Evolutionary conservation across 2,797 vertebrate species (phyloP).

Genomic region (Onychomys leucogaster): DNA sequence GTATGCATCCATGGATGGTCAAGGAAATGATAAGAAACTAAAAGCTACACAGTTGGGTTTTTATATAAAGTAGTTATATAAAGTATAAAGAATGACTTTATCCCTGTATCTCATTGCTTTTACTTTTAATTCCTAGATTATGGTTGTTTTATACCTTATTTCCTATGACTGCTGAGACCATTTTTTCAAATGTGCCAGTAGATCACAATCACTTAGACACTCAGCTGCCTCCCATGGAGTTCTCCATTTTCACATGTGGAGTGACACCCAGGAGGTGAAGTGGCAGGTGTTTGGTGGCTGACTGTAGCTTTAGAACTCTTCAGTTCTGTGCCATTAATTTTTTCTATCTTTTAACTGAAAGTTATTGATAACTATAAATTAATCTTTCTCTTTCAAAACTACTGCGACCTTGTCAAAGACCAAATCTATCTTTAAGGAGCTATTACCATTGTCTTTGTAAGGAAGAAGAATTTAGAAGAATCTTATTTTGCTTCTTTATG

Average conservation of each 20-base stretch:
- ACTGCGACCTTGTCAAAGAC: not conserved
- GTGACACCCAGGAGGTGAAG: not conserved
- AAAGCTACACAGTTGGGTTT: not conserved
- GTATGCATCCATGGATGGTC: not conserved
- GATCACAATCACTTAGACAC: not conserved
- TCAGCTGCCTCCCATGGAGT: no score
- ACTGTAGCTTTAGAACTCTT: not conserved
- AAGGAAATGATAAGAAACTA: not conserved
- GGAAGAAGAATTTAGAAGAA: not conserved
- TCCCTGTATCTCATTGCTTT: not conserved
- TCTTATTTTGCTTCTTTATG: not conserved
- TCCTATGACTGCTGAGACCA: not conserved
- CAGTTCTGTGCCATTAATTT: not conserved
- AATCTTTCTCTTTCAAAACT: not conserved
- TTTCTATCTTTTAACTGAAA: not conserved
- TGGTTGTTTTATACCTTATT: not conserved
- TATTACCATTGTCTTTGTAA: not conserved
- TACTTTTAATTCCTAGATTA: not conserved
- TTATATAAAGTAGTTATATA: not conserved
- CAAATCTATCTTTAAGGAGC: not conserved
- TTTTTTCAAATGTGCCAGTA: not conserved
- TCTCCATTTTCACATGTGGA: no score
- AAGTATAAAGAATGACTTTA: not conserved
- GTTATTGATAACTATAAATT: not conserved
- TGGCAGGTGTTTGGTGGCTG: not conserved